Evolutionary conservation across 2,888 invertebrate species (phyloP).

Genomic region (Calameuta pallipes): DNA sequence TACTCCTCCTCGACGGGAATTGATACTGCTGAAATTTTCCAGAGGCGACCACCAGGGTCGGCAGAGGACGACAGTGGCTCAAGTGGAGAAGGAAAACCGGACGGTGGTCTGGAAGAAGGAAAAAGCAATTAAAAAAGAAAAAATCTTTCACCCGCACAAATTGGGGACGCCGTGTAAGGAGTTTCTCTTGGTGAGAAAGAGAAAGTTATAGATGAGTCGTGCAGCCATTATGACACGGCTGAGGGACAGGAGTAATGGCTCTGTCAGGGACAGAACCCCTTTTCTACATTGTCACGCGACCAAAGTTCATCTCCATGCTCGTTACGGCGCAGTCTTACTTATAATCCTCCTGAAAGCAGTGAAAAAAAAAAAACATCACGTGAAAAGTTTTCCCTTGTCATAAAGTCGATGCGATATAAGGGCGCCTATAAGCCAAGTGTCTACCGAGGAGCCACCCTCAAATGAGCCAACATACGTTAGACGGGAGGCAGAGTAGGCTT

Average conservation of each 20-base stretch:
- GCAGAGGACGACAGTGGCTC: background rate
- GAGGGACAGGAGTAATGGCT: background rate
- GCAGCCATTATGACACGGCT: background rate
- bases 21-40: background rate
- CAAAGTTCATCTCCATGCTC: background rate
- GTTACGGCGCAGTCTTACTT: background rate
- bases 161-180: background rate
- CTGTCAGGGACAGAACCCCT: background rate
- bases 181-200: background rate
- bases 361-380: background rate
- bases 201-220: background rate
- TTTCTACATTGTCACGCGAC: background rate
- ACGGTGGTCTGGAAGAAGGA: background rate
- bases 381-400: background rate
- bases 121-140: background rate
- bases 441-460: background rate
- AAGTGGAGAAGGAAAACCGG: background rate
- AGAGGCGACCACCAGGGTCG: background rate
- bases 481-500: too few relatives aligned
- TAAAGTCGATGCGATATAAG: background rate
- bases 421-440: background rate
- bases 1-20: background rate
- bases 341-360: background rate
- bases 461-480: too few relatives aligned
- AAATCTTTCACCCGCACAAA: background rate